phyloP scores from a whole-genome alignment of 2,888 invertebrate genomes.

The Thecophora atra region DNA sequence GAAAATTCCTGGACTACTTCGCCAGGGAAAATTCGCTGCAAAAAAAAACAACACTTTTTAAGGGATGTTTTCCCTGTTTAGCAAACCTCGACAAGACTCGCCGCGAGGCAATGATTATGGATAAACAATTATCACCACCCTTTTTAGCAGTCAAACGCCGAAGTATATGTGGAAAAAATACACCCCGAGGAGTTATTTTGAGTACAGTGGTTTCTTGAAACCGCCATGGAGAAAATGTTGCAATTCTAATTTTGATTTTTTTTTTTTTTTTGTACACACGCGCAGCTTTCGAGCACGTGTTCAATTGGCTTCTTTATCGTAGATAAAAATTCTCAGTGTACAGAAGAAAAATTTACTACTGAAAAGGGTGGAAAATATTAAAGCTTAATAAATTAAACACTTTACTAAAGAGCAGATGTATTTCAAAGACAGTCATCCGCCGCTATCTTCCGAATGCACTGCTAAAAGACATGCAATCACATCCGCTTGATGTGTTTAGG shows the following conservation, averaged over 20 bases:
- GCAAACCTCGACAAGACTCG: too few relatives aligned
- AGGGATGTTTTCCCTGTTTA: too few relatives aligned
- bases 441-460: not conserved
- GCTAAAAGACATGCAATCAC: too few relatives aligned
- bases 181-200: too few relatives aligned
- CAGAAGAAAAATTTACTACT: not conserved
- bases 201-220: too few relatives aligned
- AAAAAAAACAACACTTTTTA: constrained; percentile 14
- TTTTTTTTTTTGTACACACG: not conserved
- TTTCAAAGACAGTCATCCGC: not conserved
- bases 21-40: not conserved
- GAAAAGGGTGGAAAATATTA: not conserved
- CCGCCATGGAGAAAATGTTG: too few relatives aligned
- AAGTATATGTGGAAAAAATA: too few relatives aligned
- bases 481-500: too few relatives aligned
- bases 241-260: too few relatives aligned
- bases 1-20: not conserved
- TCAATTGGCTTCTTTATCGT: constrained; percentile 1
- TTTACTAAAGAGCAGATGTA: not conserved
- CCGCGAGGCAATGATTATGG: too few relatives aligned
- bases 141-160: too few relatives aligned
- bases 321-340: not conserved
- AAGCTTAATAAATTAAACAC: not conserved
- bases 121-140: too few relatives aligned
- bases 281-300: constrained; percentile 14